phyloP scores from a whole-genome alignment of 92 coral and sea anemone species.

The Pocillopora grandis region DNA sequence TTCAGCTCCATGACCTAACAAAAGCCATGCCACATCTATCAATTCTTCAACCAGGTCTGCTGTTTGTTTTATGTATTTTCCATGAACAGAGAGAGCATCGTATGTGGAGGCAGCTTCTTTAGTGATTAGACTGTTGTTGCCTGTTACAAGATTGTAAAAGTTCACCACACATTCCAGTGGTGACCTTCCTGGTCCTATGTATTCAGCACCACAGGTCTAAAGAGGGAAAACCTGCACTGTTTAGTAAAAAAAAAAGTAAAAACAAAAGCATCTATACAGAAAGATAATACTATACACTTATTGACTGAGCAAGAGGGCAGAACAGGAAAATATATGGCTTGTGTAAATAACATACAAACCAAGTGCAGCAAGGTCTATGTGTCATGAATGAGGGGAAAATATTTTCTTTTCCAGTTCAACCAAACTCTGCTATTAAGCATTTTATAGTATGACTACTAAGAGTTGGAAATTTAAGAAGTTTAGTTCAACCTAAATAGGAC shows the following conservation, averaged over 20 bases:
- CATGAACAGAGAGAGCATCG: constrained; percentile 43
- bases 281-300: neutral
- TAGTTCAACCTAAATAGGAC: too few species aligned
- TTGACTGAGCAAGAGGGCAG: neutral
- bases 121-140: constrained; percentile 31
- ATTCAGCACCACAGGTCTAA: constrained; percentile 82
- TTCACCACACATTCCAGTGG: constrained; percentile 81
- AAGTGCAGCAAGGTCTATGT: too few species aligned
- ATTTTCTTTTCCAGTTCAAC: too few species aligned
- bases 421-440: too few species aligned
- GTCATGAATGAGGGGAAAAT: too few species aligned
- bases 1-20: constrained; percentile 83
- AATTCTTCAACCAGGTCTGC: constrained; percentile 75
- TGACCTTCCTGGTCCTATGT: constrained; percentile 80
- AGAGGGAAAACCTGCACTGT: neutral
- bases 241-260: neutral
- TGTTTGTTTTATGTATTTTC: constrained; percentile 27
- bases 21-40: constrained; percentile 65
- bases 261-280: neutral
- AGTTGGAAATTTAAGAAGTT: too few species aligned
- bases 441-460: too few species aligned
- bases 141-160: constrained; percentile 68
- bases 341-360: too few species aligned
- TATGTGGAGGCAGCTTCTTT: constrained; percentile 34
- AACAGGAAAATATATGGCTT: neutral